Percentiles rank a stretch among this genome's conserved stretches.
phyloP scores from a whole-genome alignment of 2,888 invertebrate genomes.

The Hirtodrosophila histrioides region DNA sequence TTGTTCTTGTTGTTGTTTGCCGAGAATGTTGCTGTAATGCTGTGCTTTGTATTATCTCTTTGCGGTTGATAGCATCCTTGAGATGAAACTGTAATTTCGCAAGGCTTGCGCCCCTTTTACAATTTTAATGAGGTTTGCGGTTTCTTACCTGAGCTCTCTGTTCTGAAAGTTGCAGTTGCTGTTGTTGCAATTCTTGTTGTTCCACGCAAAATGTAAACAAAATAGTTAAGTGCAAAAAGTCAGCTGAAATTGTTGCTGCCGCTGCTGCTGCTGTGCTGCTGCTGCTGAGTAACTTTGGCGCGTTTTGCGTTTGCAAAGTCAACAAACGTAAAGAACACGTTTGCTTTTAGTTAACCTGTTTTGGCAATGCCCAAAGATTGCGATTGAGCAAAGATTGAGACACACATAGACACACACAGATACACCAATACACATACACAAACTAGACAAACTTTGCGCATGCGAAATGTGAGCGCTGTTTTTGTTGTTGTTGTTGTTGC shows the following conservation, averaged over 20 bases:
- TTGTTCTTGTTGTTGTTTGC: conserved; percentile 8
- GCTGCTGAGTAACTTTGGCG: conserved; percentile 56
- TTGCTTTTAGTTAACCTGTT: conserved; percentile 76
- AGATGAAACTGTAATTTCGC: conserved; percentile 39
- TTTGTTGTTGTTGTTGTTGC: conserved; percentile 13
- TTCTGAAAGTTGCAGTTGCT: conserved; percentile 49
- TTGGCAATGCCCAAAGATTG: conserved; percentile 76
- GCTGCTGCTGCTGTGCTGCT: conserved; percentile 40
- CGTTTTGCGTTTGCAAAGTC: conserved; percentile 69
- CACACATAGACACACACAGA: conserved; percentile 30
- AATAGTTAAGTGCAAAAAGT: conserved; percentile 27
- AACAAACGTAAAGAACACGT: conserved; percentile 75
- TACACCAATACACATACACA: conserved; percentile 37
- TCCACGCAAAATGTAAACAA: conserved; percentile 52
- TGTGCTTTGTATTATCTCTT: conserved; percentile 38
- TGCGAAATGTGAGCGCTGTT: conserved; percentile 55
- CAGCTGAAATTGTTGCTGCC: conserved; percentile 13
- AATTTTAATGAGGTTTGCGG: conserved; percentile 39
- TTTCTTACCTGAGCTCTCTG: conserved; percentile 46
- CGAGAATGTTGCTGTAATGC: conserved; percentile 35
- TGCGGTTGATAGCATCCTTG: conserved; percentile 63
- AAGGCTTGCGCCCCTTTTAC: conserved; percentile 41
- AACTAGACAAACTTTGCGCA: conserved; percentile 61
- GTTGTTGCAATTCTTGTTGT: conserved; percentile 18
- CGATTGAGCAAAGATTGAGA: conserved; percentile 79